phyloP scores from a whole-genome alignment of 2,113 vertebrate genomes.

The Spea multiplicata region DNA sequence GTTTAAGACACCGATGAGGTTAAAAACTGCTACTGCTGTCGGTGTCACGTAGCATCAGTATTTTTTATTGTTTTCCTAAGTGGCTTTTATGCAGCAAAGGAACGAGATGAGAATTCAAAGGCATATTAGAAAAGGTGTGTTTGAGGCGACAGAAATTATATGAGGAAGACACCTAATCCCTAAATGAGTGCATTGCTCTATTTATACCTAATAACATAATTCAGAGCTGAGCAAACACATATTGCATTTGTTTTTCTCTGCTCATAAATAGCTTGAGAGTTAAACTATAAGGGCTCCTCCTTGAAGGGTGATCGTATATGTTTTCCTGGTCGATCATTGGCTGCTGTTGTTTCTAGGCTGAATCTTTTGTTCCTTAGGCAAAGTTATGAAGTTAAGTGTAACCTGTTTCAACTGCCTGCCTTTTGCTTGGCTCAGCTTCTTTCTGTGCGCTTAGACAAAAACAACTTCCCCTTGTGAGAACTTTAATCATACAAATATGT shows the following conservation, averaged over 20 bases:
- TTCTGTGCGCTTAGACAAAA: conserved; percentile 13
- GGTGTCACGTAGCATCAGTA: no score
- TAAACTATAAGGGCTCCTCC: conserved; percentile 31
- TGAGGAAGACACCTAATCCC: conserved; percentile 5
- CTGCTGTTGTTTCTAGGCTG: conserved; percentile 37
- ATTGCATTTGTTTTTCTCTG: conserved; percentile 38
- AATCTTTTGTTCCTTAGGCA: conserved; percentile 39
- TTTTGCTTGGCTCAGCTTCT: background rate
- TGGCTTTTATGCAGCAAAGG: background rate
- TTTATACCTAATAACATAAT: background rate
- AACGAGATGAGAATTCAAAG: background rate
- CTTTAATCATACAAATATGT: background rate
- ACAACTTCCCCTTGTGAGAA: conserved; percentile 39
- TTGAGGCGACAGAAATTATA: background rate
- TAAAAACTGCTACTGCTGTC: no score
- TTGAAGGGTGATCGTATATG: conserved; percentile 21
- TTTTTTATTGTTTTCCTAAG: no score
- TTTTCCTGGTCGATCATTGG: conserved; percentile 19
- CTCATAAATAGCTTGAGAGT: conserved; percentile 39
- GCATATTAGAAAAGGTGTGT: conserved; percentile 14
- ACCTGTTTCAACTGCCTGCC: conserved; percentile 28
- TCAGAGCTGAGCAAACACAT: background rate
- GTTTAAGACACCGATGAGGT: no score
- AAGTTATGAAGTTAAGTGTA: conserved; percentile 28
- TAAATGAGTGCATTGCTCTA: conserved; percentile 18